Conservation (phyloP, 53 echinoderm and acorn worm genomes). For the Echinarachnius parma region DNA sequence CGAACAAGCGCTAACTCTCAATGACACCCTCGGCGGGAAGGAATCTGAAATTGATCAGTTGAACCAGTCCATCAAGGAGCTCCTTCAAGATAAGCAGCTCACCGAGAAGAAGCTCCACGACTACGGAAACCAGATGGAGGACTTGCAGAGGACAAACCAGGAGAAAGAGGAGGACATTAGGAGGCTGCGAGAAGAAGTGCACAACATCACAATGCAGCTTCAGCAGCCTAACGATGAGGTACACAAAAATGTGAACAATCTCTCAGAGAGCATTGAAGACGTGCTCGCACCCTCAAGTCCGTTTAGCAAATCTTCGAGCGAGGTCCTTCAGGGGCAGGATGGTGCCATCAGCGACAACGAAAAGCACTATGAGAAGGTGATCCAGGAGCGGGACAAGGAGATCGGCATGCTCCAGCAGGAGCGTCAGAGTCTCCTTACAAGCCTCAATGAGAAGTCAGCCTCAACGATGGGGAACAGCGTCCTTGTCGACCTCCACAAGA, state of each 20-base stretch:
- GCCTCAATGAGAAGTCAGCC: slow-evolving; percentile 73
- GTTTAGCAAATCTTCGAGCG: slow-evolving; percentile 17
- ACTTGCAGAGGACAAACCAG: slow-evolving; percentile 14
- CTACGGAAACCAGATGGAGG: slow-evolving; percentile 10
- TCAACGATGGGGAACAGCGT: slow-evolving; percentile 68
- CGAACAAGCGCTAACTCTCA: slow-evolving; percentile 20
- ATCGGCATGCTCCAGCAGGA: slow-evolving; percentile 67
- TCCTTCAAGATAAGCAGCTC: slow-evolving; percentile 34
- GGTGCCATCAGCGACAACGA: slow-evolving; percentile 84
- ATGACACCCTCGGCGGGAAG: slow-evolving; percentile 38
- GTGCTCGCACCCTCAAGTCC: slow-evolving; percentile 25
- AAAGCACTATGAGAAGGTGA: slow-evolving; percentile 81
- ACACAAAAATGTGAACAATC: slow-evolving; percentile 10
- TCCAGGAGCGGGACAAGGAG: slow-evolving; percentile 82
- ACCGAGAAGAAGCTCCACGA: neutral
- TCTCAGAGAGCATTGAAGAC: slow-evolving; percentile 46
- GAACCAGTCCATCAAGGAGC: slow-evolving; percentile 35
- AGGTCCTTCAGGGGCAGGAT: slow-evolving; percentile 37
- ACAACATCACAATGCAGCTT: slow-evolving; percentile 35
- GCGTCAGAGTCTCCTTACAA: slow-evolving; percentile 52
- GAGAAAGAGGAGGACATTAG: slow-evolving; percentile 20
- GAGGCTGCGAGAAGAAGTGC: slow-evolving; percentile 29
- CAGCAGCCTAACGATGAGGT: slow-evolving; percentile 37
- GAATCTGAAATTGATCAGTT: slow-evolving; percentile 57
- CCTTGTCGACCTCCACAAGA: slow-evolving; percentile 80